Conservation (phyloP, 2,888 invertebrate species). For the Tenthredo amoena region DNA sequence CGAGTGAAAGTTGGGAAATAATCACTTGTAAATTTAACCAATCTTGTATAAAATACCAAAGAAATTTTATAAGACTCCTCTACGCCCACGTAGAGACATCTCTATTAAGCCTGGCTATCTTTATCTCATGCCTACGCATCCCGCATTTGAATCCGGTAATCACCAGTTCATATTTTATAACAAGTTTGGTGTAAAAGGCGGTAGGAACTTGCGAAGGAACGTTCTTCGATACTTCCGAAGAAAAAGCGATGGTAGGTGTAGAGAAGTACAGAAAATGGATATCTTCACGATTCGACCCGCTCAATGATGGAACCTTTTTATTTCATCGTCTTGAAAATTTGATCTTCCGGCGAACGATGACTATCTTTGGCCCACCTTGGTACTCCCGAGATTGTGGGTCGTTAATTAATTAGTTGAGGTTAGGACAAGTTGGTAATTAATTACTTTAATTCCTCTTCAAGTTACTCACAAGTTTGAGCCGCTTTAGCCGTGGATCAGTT, state of each 20-base stretch:
- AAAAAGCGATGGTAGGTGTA: not conserved
- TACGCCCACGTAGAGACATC: constrained; percentile 5
- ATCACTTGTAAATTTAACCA: constrained; percentile 35
- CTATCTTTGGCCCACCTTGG: constrained; percentile 13
- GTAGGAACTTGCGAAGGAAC: not conserved
- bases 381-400: not conserved
- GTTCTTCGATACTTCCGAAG: not conserved
- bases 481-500: constrained; percentile 39
- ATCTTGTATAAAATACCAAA: constrained; percentile 14
- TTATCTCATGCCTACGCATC: not conserved
- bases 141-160: not conserved
- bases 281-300: constrained; percentile 4
- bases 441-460: constrained; percentile 42
- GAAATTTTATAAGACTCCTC: constrained; percentile 16
- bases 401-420: constrained; percentile 42
- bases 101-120: constrained; percentile 27
- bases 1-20: constrained; percentile 12
- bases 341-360: not conserved
- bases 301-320: not conserved
- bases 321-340: not conserved
- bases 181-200: not conserved
- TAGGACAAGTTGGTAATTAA: constrained; percentile 45
- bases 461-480: constrained; percentile 40
- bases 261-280: not conserved
- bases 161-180: constrained; percentile 6